A percentile compares a stretch with the other conserved stretches of the same genome.
phyloP scores from a whole-genome alignment of 64 coral and sea anemone species.

The Dendrophyllia cribrosa region DNA sequence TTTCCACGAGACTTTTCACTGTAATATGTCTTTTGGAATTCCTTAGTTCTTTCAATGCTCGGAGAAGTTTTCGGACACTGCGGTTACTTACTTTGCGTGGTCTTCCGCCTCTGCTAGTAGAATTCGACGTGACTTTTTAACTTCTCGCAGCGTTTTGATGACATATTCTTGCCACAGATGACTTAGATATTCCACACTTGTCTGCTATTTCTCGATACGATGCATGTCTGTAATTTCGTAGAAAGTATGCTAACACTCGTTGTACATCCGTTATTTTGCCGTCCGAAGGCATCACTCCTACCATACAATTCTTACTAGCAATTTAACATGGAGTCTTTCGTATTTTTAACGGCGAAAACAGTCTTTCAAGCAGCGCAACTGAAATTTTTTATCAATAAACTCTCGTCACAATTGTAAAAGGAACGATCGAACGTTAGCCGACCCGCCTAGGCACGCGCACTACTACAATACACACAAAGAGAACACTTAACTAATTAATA shows the following conservation, averaged over 20 bases:
- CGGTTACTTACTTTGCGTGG: slow-evolving; percentile 40
- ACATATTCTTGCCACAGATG: slow-evolving; percentile 15
- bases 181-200: slow-evolving; percentile 30
- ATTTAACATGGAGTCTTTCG: no score
- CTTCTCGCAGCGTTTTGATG: not conserved
- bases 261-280: not conserved
- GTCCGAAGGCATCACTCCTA: no score
- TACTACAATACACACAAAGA: no score
- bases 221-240: slow-evolving; percentile 18
- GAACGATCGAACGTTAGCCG: no score
- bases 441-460: no score
- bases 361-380: no score
- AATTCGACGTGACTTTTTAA: not conserved
- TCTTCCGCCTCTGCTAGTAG: slow-evolving; percentile 5
- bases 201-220: slow-evolving; percentile 28
- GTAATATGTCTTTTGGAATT: slow-evolving; percentile 6
- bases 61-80: not conserved
- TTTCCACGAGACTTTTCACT: slow-evolving; percentile 37
- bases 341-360: no score
- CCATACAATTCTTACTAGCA: no score
- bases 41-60: slow-evolving; percentile 31
- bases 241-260: slow-evolving; percentile 18
- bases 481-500: no score
- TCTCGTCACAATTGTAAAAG: no score
- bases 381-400: no score